phyloP scores from a whole-genome alignment of 2,888 invertebrate species.

The Lepidochrysops patricia region DNA sequence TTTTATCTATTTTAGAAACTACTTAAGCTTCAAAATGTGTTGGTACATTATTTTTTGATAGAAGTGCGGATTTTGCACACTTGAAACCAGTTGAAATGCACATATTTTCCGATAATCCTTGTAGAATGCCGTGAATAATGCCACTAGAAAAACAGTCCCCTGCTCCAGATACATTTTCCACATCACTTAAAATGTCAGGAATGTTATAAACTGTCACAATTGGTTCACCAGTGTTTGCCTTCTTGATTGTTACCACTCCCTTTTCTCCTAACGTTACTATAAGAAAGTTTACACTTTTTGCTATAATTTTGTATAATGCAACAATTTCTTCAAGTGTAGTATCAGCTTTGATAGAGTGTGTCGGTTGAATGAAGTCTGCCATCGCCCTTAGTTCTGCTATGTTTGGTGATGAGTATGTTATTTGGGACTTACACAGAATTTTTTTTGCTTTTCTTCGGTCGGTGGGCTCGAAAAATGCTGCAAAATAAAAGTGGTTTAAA shows the following conservation, averaged over 20 bases:
- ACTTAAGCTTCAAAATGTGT: conserved; percentile 26
- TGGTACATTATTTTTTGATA: conserved; percentile 76
- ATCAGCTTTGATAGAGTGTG: conserved; percentile 27
- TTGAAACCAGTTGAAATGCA: conserved; percentile 77
- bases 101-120: conserved; percentile 66
- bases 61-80: conserved; percentile 76
- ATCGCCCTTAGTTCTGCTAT: conserved; percentile 82
- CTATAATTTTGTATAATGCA: conserved; percentile 46
- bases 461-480: conserved; percentile 94
- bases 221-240: conserved; percentile 30
- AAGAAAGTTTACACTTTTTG: conserved; percentile 68
- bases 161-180: conserved; percentile 87
- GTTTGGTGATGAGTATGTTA: conserved; percentile 86
- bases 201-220: conserved; percentile 45
- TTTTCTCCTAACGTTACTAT: conserved; percentile 77
- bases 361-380: conserved; percentile 61
- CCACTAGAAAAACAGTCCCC: conserved; percentile 86
- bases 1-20: no score
- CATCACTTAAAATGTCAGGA: conserved; percentile 41
- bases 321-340: conserved; percentile 39
- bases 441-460: conserved; percentile 85
- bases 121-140: conserved; percentile 77
- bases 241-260: conserved; percentile 70
- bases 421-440: conserved; percentile 71
- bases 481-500: conserved; percentile 46